Evolutionary conservation across 2,113 vertebrate genomes (phyloP).

Genomic region (Mesitornis unicolor): DNA sequence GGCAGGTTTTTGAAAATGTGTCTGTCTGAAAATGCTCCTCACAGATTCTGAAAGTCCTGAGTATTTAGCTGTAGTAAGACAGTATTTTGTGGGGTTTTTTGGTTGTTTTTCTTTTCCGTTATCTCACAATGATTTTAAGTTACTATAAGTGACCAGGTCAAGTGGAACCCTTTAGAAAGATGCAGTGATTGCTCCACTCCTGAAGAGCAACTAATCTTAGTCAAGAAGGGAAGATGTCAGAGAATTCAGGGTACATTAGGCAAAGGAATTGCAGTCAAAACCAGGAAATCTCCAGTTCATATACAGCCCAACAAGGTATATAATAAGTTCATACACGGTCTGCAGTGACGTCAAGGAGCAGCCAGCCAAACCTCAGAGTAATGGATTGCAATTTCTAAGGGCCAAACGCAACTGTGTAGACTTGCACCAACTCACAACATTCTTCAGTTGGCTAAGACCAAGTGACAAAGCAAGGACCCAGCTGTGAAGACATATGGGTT

Average conservation of each 20-base stretch:
- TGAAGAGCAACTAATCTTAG: background rate
- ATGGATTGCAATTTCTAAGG: background rate
- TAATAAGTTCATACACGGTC: background rate
- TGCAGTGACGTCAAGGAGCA: background rate
- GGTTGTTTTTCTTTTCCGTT: background rate
- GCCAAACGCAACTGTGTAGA: background rate
- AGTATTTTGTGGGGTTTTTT: background rate
- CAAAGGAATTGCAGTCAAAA: background rate
- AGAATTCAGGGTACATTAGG: background rate
- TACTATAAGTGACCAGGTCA: background rate
- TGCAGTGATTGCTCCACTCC: background rate
- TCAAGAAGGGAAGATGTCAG: background rate
- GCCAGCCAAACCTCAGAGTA: background rate
- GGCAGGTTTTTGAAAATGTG: background rate
- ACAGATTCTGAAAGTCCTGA: background rate
- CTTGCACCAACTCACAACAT: background rate
- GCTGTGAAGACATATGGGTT: background rate
- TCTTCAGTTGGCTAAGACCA: background rate
- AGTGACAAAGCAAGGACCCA: background rate
- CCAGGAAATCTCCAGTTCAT: background rate
- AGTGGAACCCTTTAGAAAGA: background rate
- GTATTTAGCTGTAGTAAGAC: background rate
- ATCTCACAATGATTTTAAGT: background rate
- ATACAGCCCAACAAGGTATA: background rate
- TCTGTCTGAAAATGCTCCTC: background rate